A percentile compares a stretch with the other conserved stretches of the same genome.
These are phyloP conservation scores for Alexandromys oeconomus DNA, from an alignment of 2,797 vertebrate genomes.

Conservation along the genomic window DNA sequence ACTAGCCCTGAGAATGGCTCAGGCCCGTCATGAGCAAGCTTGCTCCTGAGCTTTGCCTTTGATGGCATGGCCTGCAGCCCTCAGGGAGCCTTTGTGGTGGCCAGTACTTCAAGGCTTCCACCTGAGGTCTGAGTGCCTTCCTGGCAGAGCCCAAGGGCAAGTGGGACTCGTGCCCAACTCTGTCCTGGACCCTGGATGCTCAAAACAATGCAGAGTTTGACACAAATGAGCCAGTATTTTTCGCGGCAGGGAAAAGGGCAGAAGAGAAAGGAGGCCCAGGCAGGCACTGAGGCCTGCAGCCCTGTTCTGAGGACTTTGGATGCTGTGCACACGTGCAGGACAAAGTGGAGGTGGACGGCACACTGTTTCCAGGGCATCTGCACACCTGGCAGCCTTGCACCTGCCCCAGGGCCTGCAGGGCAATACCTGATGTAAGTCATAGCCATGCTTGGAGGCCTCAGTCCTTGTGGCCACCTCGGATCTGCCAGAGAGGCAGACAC, in stretches of 20 bases:
- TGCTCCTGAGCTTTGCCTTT: background rate
- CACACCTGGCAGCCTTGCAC: background rate
- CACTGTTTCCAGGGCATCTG: background rate
- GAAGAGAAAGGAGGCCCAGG: background rate
- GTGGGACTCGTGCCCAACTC: background rate
- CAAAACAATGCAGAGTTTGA: background rate
- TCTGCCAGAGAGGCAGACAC: background rate
- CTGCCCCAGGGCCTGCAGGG: background rate
- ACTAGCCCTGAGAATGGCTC: background rate
- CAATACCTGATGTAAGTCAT: no score
- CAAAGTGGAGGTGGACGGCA: background rate
- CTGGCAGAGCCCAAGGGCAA: conserved; percentile 44
- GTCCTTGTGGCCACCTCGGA: background rate
- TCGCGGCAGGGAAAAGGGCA: conserved; percentile 35
- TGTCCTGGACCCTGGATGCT: conserved; percentile 55
- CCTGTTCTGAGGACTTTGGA: background rate
- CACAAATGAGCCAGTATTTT: conserved; percentile 58
- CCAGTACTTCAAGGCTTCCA: accelerated
- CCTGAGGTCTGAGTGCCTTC: conserved; percentile 65
- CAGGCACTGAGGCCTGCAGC: background rate
- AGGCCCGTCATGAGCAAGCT: background rate
- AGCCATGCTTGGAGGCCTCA: background rate
- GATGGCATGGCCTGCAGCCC: background rate
- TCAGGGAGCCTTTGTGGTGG: conserved; percentile 39
- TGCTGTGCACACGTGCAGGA: background rate